These are phyloP conservation scores for Sinelater perroti DNA, from an alignment of 2,888 invertebrate species.

Conservation along the genomic window DNA sequence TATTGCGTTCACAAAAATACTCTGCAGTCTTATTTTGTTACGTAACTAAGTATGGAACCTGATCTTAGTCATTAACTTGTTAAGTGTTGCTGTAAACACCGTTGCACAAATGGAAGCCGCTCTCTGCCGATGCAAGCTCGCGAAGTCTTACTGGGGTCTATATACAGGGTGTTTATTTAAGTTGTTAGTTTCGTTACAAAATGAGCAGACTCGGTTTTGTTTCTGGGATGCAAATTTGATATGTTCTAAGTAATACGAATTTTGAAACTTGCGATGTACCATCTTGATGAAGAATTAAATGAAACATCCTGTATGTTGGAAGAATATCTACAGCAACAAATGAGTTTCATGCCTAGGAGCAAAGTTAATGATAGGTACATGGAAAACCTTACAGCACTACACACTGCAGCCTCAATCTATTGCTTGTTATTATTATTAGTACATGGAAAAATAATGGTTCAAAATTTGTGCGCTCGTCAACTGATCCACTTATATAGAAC, in stretches of 20 bases:
- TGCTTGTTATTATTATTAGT: conserved; percentile 16
- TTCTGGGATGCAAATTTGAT: too few relatives aligned
- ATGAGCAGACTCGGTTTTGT: background rate
- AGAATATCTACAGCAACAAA: conserved; percentile 14
- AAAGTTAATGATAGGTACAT: conserved; percentile 10
- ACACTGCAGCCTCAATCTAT: conserved; percentile 6
- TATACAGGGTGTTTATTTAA: conserved; percentile 10
- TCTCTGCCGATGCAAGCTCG: too few relatives aligned
- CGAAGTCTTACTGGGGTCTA: too few relatives aligned
- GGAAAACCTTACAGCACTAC: background rate
- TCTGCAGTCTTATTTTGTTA: conserved; percentile 43
- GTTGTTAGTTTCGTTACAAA: background rate
- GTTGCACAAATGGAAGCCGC: too few relatives aligned
- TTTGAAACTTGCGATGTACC: too few relatives aligned
- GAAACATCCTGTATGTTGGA: background rate
- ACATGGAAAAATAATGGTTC: conserved; percentile 1
- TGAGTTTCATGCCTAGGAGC: conserved; percentile 1
- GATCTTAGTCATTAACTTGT: conserved; percentile 26
- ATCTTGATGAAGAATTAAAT: too few relatives aligned
- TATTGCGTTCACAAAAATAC: conserved; percentile 43
- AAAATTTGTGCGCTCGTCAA: conserved; percentile 18
- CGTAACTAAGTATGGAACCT: conserved; percentile 36
- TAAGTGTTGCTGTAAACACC: conserved; percentile 13
- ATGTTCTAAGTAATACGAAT: too few relatives aligned
- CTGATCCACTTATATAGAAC: background rate